These are phyloP conservation scores for Cossypha dichroa DNA, from an alignment of 2,797 vertebrate species.

Conservation along the genomic window DNA sequence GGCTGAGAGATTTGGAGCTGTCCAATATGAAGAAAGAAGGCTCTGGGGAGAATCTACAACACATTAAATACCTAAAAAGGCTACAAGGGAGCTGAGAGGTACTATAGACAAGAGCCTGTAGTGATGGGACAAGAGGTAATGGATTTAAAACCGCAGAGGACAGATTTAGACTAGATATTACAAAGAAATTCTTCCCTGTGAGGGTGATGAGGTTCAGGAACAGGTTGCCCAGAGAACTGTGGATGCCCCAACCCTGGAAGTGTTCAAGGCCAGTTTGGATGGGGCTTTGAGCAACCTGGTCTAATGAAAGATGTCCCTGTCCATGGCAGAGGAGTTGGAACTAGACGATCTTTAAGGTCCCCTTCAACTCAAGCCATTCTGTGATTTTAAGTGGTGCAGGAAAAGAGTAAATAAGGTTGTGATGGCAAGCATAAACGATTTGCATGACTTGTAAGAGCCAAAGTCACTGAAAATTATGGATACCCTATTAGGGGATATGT, in stretches of 20 bases:
- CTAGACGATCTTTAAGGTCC: neutral
- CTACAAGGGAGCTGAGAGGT: neutral
- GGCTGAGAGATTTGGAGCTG: neutral
- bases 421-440: neutral
- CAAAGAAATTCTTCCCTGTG: neutral
- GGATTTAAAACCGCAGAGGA: neutral
- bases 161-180: neutral
- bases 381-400: neutral
- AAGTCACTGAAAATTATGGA: neutral
- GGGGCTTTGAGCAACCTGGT: neutral
- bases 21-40: neutral
- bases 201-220: neutral
- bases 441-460: neutral
- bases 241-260: neutral
- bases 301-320: neutral
- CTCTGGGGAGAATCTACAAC: fast-evolving
- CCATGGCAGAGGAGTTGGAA: neutral
- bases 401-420: neutral
- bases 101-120: neutral
- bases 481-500: neutral
- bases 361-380: neutral
- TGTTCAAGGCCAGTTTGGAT: neutral
- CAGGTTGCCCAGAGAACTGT: neutral
- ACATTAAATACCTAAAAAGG: neutral
- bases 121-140: neutral